These are phyloP conservation scores for Melanargia galathea DNA, from an alignment of 2,888 invertebrate species.

Conservation along the genomic window DNA sequence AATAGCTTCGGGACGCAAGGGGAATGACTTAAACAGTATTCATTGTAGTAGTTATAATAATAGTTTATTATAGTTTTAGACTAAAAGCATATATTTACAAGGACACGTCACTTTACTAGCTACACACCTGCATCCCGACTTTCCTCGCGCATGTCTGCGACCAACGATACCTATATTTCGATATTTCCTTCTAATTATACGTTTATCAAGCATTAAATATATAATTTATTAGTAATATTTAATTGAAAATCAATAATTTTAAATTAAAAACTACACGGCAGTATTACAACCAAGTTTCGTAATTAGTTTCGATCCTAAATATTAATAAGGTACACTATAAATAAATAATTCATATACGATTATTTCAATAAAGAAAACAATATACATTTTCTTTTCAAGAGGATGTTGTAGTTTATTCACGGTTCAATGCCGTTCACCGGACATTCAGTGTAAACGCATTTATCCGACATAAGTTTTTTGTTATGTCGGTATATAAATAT, in stretches of 20 bases:
- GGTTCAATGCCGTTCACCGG: not conserved
- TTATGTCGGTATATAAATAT: not conserved
- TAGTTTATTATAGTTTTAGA: slow-evolving; percentile 59
- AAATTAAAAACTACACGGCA: too few relatives aligned
- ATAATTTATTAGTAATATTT: too few relatives aligned
- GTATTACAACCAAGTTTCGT: too few relatives aligned
- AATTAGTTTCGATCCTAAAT: not conserved
- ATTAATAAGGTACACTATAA: not conserved
- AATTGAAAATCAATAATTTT: too few relatives aligned
- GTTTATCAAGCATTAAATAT: too few relatives aligned
- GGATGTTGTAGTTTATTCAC: not conserved
- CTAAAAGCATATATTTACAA: slow-evolving; percentile 78
- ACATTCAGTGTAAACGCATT: not conserved
- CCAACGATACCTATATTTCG: slow-evolving; percentile 2
- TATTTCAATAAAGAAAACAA: not conserved
- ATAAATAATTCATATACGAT: slow-evolving; percentile 5
- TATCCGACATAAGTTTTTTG: not conserved
- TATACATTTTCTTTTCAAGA: not conserved
- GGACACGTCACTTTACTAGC: slow-evolving; percentile 68
- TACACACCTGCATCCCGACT: slow-evolving; percentile 66
- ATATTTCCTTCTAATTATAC: too few relatives aligned
- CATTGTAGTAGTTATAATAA: slow-evolving; percentile 44
- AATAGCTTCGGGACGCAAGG: not conserved
- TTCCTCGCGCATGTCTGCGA: slow-evolving; percentile 20
- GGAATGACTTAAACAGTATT: not conserved